These are phyloP conservation scores for Athalia cordata DNA, from an alignment of 2,888 invertebrate genomes.

Conservation along the genomic window DNA sequence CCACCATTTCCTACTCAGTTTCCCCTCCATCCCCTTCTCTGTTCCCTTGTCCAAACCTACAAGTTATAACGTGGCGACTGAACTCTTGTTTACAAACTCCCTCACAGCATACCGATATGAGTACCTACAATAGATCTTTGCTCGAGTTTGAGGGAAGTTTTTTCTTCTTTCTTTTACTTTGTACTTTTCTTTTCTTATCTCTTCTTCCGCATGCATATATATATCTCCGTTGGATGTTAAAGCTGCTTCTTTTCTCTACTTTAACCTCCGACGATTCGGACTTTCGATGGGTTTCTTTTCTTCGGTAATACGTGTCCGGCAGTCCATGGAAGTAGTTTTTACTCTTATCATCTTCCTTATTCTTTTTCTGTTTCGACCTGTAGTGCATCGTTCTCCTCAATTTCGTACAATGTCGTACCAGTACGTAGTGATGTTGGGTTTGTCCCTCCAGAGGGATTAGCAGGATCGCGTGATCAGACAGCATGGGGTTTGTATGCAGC, in stretches of 20 bases:
- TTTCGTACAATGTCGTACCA: slow-evolving; percentile 58
- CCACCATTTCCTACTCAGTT: slow-evolving; percentile 28
- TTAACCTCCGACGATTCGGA: too few species aligned
- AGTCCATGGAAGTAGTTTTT: slow-evolving; percentile 28
- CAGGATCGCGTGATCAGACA: slow-evolving; percentile 47
- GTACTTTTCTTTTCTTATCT: not conserved
- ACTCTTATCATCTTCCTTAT: slow-evolving; percentile 38
- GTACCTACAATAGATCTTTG: slow-evolving; percentile 39
- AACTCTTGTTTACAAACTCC: slow-evolving; percentile 42
- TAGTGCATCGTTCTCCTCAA: slow-evolving; percentile 51
- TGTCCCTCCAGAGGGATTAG: slow-evolving; percentile 33
- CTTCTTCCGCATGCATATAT: not conserved
- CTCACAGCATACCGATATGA: slow-evolving; percentile 33
- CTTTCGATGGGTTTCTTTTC: not conserved
- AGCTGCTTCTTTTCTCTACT: not conserved
- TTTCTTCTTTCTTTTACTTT: not conserved
- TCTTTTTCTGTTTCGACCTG: not conserved
- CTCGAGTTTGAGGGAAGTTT: slow-evolving; percentile 20
- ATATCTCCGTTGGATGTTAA: not conserved
- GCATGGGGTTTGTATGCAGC: slow-evolving; percentile 65
- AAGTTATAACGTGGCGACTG: slow-evolving; percentile 36
- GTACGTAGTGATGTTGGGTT: slow-evolving; percentile 12
- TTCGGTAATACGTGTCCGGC: not conserved
- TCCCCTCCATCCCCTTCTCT: too few species aligned
- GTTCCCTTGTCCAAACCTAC: slow-evolving; percentile 14